phyloP scores from a whole-genome alignment of 2,888 invertebrate species.

The Dicycla oo region DNA sequence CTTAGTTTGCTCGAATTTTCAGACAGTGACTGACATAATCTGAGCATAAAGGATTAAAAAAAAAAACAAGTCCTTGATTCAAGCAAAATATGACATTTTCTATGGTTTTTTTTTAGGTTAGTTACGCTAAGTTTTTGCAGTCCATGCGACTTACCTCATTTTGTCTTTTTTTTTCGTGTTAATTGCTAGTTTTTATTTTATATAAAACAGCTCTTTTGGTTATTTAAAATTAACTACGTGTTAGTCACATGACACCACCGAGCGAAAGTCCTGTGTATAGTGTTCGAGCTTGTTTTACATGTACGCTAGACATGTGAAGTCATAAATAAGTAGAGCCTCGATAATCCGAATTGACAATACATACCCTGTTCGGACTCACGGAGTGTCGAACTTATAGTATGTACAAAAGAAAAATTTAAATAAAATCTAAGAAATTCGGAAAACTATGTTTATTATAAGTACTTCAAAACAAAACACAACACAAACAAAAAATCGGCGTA shows the following conservation, averaged over 20 bases:
- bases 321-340: neutral
- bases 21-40: neutral
- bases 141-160: slow-evolving; percentile 49
- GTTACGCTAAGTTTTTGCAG: slow-evolving; percentile 17
- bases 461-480: too few relatives aligned
- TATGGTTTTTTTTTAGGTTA: slow-evolving; percentile 14
- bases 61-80: slow-evolving; percentile 1
- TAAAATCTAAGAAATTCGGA: too few relatives aligned
- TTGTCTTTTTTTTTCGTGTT: neutral
- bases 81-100: slow-evolving; percentile 17
- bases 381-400: too few relatives aligned
- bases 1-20: slow-evolving; percentile 15
- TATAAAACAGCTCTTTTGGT: neutral
- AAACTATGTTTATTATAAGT: too few relatives aligned
- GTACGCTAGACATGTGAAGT: slow-evolving; percentile 9
- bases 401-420: too few relatives aligned
- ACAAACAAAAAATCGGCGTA: slow-evolving; percentile 47
- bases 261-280: neutral
- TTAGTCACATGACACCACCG: slow-evolving; percentile 58
- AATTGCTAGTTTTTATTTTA: neutral
- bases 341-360: too few relatives aligned
- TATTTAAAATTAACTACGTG: slow-evolving; percentile 10
- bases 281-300: slow-evolving; percentile 17
- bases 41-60: neutral
- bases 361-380: too few relatives aligned